These are phyloP conservation scores for Dromaius novaehollandiae DNA, from an alignment of 2,113 vertebrate species.

Conservation along the genomic window DNA sequence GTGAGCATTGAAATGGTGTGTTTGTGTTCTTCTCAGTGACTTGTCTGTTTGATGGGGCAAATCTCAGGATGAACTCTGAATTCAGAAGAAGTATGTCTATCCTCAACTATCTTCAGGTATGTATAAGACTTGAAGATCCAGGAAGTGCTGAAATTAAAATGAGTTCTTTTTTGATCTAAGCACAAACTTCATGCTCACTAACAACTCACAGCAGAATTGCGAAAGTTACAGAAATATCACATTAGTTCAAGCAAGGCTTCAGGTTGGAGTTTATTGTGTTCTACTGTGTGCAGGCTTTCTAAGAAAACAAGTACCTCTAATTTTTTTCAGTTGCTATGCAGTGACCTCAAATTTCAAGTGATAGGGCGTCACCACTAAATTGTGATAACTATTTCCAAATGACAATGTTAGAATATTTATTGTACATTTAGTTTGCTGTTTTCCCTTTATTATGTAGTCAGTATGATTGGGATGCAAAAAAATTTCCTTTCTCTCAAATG, in stretches of 20 bases:
- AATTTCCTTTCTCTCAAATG: neutral
- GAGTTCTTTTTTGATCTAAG: neutral
- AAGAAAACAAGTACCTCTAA: neutral
- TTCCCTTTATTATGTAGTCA: neutral
- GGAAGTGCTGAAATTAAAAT: neutral
- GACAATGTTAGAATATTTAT: neutral
- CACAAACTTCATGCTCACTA: neutral
- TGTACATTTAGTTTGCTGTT: neutral
- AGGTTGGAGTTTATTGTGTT: neutral
- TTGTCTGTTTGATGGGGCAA: neutral
- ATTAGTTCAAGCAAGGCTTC: neutral
- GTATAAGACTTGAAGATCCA: neutral
- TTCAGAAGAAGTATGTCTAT: neutral
- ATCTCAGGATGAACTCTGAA: neutral
- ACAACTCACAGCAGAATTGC: neutral
- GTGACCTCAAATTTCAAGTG: neutral
- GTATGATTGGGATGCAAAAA: neutral
- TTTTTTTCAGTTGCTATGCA: neutral
- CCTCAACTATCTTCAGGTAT: neutral
- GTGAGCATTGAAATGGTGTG: neutral
- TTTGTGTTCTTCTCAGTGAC: neutral
- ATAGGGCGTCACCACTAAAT: neutral
- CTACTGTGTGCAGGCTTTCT: neutral
- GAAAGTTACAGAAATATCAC: neutral
- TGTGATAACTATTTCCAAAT: neutral